phyloP scores from a whole-genome alignment of 2,888 invertebrate genomes.

The Diarsia mendica region DNA sequence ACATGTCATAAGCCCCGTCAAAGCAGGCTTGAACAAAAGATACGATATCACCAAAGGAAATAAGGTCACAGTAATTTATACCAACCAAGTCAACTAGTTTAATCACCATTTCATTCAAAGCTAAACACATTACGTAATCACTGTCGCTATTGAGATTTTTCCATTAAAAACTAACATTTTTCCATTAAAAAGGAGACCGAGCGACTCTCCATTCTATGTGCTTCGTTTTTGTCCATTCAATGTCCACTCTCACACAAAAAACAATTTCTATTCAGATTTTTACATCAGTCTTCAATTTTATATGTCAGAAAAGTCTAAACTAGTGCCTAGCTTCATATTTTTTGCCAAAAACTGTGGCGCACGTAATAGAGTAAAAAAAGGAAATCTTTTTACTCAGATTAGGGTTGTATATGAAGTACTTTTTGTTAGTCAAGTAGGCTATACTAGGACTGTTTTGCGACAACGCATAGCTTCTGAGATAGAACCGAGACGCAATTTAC shows the following conservation, averaged over 20 bases:
- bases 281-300: conserved; percentile 6
- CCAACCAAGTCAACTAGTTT: background rate
- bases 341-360: conserved; percentile 12
- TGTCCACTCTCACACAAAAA: conserved; percentile 12
- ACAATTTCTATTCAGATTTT: conserved; percentile 27
- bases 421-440: conserved; percentile 42
- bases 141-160: conserved; percentile 23
- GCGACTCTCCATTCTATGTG: conserved; percentile 1
- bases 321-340: conserved; percentile 20
- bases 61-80: background rate
- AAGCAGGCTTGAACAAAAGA: background rate
- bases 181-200: conserved; percentile 27
- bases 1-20: too few species aligned
- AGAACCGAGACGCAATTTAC: conserved; percentile 51
- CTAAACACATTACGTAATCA: conserved; percentile 29
- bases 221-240: conserved; percentile 24
- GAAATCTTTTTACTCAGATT: conserved; percentile 55
- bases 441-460: conserved; percentile 14
- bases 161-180: conserved; percentile 46
- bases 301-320: conserved; percentile 13
- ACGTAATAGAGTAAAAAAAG: conserved; percentile 26
- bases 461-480: conserved; percentile 30
- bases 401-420: conserved; percentile 31
- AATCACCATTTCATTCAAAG: conserved; percentile 18
- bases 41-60: background rate